Conservation (phyloP, 2,113 vertebrate genomes). For the Forbesichthys papilliferus region DNA sequence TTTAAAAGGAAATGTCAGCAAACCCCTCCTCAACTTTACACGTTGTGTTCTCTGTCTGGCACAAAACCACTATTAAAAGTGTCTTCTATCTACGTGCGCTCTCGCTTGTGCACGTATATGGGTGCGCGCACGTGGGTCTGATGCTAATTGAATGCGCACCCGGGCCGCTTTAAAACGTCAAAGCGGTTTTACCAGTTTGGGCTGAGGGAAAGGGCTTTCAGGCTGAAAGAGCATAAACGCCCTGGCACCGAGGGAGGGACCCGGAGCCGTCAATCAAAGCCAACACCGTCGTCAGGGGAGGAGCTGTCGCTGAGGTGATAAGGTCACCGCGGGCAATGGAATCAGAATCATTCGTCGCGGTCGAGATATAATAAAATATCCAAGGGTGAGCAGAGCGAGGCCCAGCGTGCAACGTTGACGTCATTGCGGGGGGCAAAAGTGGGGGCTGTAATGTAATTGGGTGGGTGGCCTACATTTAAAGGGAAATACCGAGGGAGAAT, state of each 20-base stretch:
- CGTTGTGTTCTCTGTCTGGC: too few species aligned
- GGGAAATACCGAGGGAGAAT: conserved; percentile 19
- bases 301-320: conserved; percentile 51
- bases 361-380: conserved; percentile 20
- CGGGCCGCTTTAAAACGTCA: conserved; percentile 21
- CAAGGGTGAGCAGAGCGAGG: conserved; percentile 5
- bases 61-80: not conserved
- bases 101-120: not conserved
- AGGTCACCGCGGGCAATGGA: conserved; percentile 51
- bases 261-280: conserved; percentile 52
- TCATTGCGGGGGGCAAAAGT: conserved; percentile 1
- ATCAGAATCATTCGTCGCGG: conserved; percentile 37
- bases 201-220: conserved; percentile 31
- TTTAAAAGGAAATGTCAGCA: too few species aligned
- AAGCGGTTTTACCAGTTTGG: conserved; percentile 42
- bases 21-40: too few species aligned
- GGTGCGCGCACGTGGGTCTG: conserved; percentile 2
- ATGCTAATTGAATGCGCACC: conserved; percentile 18
- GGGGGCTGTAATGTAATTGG: conserved; percentile 9
- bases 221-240: conserved; percentile 37
- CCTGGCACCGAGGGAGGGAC: conserved; percentile 41
- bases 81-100: not conserved
- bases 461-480: conserved; percentile 39
- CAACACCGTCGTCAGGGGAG: conserved; percentile 41
- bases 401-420: conserved; percentile 12